These are phyloP conservation scores for Mionectes macconnelli DNA, from an alignment of 2,113 vertebrate species.

Conservation along the genomic window DNA sequence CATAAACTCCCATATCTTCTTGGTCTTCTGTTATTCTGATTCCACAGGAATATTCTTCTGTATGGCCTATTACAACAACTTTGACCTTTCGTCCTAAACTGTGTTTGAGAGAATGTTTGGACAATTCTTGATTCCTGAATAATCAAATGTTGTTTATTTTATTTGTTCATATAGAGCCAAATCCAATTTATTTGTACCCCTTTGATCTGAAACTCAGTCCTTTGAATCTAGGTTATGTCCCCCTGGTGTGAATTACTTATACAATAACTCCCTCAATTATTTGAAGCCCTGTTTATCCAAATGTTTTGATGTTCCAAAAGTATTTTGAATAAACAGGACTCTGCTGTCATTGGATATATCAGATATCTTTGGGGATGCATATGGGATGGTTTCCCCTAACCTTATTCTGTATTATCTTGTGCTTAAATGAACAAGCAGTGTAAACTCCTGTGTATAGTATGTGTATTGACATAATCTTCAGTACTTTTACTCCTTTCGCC, in stretches of 20 bases:
- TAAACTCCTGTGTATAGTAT: not conserved
- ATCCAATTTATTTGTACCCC: conserved; percentile 47
- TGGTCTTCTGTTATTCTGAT: not conserved
- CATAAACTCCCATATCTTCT: not conserved
- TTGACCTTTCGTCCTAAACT: not conserved
- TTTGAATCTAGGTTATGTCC: conserved; percentile 73
- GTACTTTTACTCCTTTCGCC: not conserved
- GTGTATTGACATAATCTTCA: not conserved
- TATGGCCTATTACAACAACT: not conserved
- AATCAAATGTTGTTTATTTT: conserved; percentile 15
- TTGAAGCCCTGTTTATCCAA: conserved; percentile 62
- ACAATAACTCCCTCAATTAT: conserved; percentile 69
- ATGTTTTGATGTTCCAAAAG: conserved; percentile 70
- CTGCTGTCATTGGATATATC: conserved; percentile 25
- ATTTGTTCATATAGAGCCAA: conserved; percentile 37
- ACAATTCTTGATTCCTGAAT: conserved; percentile 1
- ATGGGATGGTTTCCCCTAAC: conserved; percentile 26
- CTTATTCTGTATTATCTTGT: conserved; percentile 43
- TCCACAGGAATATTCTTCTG: not conserved
- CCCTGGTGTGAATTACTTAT: conserved; percentile 68
- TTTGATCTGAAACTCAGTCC: conserved; percentile 66
- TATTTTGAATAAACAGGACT: conserved; percentile 61
- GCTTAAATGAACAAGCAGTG: not conserved
- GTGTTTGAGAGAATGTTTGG: not conserved
- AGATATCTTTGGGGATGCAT: conserved; percentile 41